Conservation (phyloP, 2,888 invertebrate species). For the Bimastos eiseni region DNA sequence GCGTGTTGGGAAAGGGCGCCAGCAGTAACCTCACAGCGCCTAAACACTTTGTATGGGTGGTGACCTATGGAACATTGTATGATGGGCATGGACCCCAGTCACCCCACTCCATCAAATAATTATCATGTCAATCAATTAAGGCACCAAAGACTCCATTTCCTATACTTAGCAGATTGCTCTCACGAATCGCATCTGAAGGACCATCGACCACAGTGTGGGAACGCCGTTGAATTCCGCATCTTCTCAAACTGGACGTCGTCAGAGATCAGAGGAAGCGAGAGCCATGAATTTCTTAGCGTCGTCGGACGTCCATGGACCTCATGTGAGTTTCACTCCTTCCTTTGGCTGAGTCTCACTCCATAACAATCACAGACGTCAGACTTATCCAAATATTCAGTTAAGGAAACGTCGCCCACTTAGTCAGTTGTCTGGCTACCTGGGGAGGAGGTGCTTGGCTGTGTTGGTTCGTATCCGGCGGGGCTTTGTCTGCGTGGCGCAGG, state of each 20-base stretch:
- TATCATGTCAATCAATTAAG: no score
- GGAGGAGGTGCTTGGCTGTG: background rate
- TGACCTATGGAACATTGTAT: no score
- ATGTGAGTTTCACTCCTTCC: background rate
- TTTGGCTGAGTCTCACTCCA: background rate
- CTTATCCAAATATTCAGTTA: conserved; percentile 2
- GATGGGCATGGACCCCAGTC: no score
- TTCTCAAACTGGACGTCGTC: background rate
- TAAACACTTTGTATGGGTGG: no score
- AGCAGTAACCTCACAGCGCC: no score
- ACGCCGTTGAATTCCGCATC: background rate
- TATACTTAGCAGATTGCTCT: no score
- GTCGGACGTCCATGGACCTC: background rate
- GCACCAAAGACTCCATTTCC: no score
- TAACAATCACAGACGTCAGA: background rate
- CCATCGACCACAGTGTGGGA: background rate
- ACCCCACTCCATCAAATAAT: no score
- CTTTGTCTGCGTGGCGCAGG: background rate
- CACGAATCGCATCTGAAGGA: background rate
- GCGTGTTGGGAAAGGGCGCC: no score
- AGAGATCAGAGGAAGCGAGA: background rate
- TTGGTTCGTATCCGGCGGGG: background rate
- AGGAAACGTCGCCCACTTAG: background rate
- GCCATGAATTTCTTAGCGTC: background rate
- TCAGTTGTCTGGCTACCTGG: background rate